A percentile compares a stretch with the other conserved stretches of the same genome.
Conservation (phyloP, 2,113 vertebrate genomes). For the Crotalus viridis region DNA sequence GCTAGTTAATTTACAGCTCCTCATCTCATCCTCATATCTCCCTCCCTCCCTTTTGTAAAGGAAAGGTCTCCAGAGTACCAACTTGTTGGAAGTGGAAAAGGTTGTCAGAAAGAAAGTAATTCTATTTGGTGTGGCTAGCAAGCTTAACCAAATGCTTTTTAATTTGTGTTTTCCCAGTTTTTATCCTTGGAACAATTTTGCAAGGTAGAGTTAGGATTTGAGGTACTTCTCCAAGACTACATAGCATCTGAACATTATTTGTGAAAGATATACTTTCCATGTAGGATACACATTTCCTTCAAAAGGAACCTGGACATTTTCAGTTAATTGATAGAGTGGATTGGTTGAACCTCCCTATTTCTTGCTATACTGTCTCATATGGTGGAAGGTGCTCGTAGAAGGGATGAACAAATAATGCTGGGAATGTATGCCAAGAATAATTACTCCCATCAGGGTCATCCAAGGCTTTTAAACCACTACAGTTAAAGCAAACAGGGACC, state of each 20-base stretch:
- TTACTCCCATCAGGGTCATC: neutral
- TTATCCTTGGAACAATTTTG: neutral
- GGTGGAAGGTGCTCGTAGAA: neutral
- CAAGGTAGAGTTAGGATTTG: neutral
- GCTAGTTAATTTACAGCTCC: neutral
- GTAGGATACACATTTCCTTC: neutral
- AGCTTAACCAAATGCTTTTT: neutral
- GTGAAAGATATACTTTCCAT: neutral
- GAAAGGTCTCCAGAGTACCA: neutral
- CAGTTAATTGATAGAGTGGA: neutral
- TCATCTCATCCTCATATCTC: neutral
- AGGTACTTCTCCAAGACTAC: neutral
- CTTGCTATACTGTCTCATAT: neutral
- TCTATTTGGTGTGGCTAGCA: neutral
- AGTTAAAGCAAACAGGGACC: too few relatives aligned
- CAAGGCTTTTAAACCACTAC: too few relatives aligned
- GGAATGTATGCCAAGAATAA: neutral
- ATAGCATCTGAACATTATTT: neutral
- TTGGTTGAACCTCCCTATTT: neutral
- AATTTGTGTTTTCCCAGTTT: neutral
- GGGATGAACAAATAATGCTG: neutral
- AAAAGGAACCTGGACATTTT: neutral
- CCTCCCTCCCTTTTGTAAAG: neutral
- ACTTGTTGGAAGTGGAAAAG: neutral
- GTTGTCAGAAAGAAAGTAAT: neutral